Conservation (phyloP, 2,888 invertebrate species). For the Gnatocerus cornutus region DNA sequence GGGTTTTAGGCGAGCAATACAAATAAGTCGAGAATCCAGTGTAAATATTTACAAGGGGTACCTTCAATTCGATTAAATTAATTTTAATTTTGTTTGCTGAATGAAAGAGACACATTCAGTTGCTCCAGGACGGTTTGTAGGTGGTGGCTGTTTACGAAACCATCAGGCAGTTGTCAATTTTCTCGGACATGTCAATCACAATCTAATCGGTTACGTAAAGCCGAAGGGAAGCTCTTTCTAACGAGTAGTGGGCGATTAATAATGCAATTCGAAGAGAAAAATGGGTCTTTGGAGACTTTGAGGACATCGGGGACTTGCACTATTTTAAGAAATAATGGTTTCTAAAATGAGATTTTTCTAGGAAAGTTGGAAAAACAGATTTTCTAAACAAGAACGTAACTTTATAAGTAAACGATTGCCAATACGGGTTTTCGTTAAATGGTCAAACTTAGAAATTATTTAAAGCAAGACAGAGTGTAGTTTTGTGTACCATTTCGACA, state of each 20-base stretch:
- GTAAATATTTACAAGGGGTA: slow-evolving; percentile 47
- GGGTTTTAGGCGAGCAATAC: slow-evolving; percentile 38
- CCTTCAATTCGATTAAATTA: slow-evolving; percentile 35
- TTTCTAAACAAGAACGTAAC: too few species aligned
- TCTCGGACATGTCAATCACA: slow-evolving; percentile 26
- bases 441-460: too few species aligned
- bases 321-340: too few species aligned
- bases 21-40: slow-evolving; percentile 45
- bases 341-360: too few species aligned
- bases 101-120: slow-evolving; percentile 17
- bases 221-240: not conserved
- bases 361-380: too few species aligned
- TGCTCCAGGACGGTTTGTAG: not conserved
- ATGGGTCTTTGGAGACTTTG: slow-evolving; percentile 13
- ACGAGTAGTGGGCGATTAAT: slow-evolving; percentile 7
- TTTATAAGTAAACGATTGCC: too few species aligned
- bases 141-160: slow-evolving; percentile 21
- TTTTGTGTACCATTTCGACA: too few species aligned
- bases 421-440: too few species aligned
- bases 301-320: not conserved
- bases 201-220: slow-evolving; percentile 25
- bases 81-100: slow-evolving; percentile 43
- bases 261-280: slow-evolving; percentile 16
- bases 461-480: too few species aligned
- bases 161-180: slow-evolving; percentile 25